These are phyloP conservation scores for Xyrauchen texanus DNA, from an alignment of 2,113 vertebrate species.

Conservation along the genomic window DNA sequence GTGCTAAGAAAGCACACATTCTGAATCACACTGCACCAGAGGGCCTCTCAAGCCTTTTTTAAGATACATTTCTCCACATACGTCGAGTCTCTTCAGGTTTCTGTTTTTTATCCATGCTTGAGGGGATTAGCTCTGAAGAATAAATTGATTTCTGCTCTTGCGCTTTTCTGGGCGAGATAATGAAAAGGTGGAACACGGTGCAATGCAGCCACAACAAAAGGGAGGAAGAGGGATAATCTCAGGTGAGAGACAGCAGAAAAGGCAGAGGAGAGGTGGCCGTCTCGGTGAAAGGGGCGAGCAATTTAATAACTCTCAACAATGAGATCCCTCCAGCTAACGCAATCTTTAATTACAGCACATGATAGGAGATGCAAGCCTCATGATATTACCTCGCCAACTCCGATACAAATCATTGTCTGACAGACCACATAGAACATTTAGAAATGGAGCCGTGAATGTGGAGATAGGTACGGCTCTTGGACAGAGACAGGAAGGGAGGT, in stretches of 20 bases:
- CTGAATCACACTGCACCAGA: slow-evolving; percentile 2
- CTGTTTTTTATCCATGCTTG: slow-evolving; percentile 8
- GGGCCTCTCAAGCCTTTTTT: background rate
- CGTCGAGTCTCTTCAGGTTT: background rate
- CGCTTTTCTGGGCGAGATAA: slow-evolving; percentile 54
- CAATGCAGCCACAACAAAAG: slow-evolving; percentile 57
- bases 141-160: slow-evolving; percentile 36
- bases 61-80: background rate
- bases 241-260: slow-evolving; percentile 31
- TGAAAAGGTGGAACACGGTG: slow-evolving; percentile 52
- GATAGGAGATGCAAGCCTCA: slow-evolving; percentile 20
- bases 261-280: slow-evolving; percentile 56
- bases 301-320: slow-evolving; percentile 69
- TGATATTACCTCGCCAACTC: slow-evolving; percentile 64
- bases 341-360: slow-evolving; percentile 71
- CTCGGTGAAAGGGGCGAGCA: slow-evolving; percentile 52
- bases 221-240: slow-evolving; percentile 42
- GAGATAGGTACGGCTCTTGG: background rate
- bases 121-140: slow-evolving; percentile 24
- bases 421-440: slow-evolving; percentile 66
- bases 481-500: slow-evolving; percentile 10
- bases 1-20: background rate
- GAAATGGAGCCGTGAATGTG: slow-evolving; percentile 46
- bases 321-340: slow-evolving; percentile 56
- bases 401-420: slow-evolving; percentile 67